Conservation (phyloP, 1,140 invertebrate species). For the Aphidius ervi region DNA sequence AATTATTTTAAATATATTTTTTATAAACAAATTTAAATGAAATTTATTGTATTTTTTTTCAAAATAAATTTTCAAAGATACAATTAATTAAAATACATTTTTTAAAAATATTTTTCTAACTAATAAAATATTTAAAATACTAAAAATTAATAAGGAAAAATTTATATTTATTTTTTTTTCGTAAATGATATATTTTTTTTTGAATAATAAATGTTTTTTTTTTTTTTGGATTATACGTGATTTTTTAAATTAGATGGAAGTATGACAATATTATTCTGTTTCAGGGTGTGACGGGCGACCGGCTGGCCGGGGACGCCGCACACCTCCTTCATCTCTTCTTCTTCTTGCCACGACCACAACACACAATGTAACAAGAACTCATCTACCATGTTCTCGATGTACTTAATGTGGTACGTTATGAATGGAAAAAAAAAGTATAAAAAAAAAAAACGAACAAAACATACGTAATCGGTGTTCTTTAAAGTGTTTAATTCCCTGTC, state of each 20-base stretch:
- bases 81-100: too few relatives aligned
- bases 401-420: constrained; percentile 52
- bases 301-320: constrained; percentile 54
- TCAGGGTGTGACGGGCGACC: constrained; percentile 54
- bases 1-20: too few relatives aligned
- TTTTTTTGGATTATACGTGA: not conserved
- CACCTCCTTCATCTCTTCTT: constrained; percentile 52
- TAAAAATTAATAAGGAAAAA: too few relatives aligned
- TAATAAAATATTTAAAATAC: too few relatives aligned
- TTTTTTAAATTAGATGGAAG: constrained; percentile 36
- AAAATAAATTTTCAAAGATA: too few relatives aligned
- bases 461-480: constrained; percentile 12
- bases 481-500: not conserved
- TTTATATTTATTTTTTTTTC: too few relatives aligned
- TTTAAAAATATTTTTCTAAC: too few relatives aligned
- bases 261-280: constrained; percentile 52
- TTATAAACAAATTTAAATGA: too few relatives aligned
- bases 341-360: constrained; percentile 51
- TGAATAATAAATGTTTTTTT: not conserved
- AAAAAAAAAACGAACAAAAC: constrained; percentile 7
- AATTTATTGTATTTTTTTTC: too few relatives aligned
- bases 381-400: constrained; percentile 49
- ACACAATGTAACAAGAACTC: constrained; percentile 49
- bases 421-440: constrained; percentile 34
- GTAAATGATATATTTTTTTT: too few relatives aligned